Evolutionary conservation across 2,888 invertebrate species (phyloP), one percentile per base, ranked within the genome.

Genomic region (Caenorhabditis sulstoni): DNA sequence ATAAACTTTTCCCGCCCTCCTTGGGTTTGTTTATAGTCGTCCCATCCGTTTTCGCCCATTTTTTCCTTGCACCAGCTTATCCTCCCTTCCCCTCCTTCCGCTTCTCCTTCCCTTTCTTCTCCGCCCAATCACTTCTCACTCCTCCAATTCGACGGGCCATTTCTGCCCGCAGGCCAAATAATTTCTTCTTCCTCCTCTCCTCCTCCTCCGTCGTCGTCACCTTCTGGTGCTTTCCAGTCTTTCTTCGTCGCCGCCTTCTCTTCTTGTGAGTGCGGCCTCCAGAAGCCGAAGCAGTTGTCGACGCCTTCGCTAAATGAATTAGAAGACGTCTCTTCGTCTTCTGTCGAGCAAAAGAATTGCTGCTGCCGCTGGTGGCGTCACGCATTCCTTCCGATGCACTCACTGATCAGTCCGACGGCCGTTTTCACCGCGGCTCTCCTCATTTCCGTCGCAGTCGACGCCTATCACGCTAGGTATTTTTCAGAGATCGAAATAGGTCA

Each of bases 161-260:
- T 62, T 73, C 44, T 64, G 64, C 64, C 71, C 73, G 73, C 73
- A 73, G 73, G 73, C 73, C 50, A 73, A 73, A 73, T 73, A 64
- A 64, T 65, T 73, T 53, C 53, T 50, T n/a, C 49, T 41, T 57
- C 41, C 57, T 20, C 61, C 22, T 23, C n/a, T n/a, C 53, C 23
- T n/a, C 50, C 23, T 18, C 49, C n/a, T 22, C 53, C n/a, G n/a
- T n/a, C n/a, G n/a, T n/a, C n/a, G n/a, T n/a, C n/a, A n/a, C n/a
- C n/a, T n/a, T n/a, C n/a, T n/a, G n/a, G n/a, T n/a, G n/a, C n/a
- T n/a, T 65, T 65, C 59, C 57, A 58, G 37, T 49, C 23, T 55
- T 58, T 67, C 45, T 58, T 58, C 20, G 37, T 52, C 52, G 14
- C 12, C 45, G 12, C 11, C 23, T 39, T n/a, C 23, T 29, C 35